These are phyloP conservation scores for Brachypalpus laphriformis DNA, from an alignment of 2,888 invertebrate genomes.

Conservation along the genomic window DNA sequence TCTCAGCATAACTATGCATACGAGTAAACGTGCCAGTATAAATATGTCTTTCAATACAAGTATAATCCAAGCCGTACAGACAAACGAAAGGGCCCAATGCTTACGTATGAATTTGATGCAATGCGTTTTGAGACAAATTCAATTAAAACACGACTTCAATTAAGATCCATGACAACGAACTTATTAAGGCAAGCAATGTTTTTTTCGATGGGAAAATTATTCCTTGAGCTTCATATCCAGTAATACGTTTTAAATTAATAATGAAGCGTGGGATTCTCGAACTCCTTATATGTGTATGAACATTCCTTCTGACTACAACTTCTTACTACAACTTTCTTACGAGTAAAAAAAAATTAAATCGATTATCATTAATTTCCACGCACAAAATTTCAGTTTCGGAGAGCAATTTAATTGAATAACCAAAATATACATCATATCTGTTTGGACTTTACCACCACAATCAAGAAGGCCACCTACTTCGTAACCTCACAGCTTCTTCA, in stretches of 20 bases:
- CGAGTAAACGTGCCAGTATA: too few species aligned
- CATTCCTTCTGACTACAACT: not conserved
- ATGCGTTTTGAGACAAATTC: too few species aligned
- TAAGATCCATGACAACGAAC: not conserved
- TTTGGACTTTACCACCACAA: conserved; percentile 47
- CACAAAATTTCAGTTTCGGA: conserved; percentile 53
- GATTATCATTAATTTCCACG: conserved; percentile 66
- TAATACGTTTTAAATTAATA: conserved; percentile 44
- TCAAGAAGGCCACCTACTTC: conserved; percentile 70
- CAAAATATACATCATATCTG: conserved; percentile 56
- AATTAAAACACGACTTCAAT: not conserved
- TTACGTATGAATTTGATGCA: too few species aligned
- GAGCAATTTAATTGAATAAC: conserved; percentile 69
- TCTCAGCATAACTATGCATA: too few species aligned
- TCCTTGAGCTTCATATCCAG: not conserved
- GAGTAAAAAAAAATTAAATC: conserved; percentile 35
- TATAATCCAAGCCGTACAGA: too few species aligned
- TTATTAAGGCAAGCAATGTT: not conserved
- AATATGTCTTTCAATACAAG: too few species aligned
- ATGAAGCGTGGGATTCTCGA: conserved; percentile 42
- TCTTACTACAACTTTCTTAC: not conserved
- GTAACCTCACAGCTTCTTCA: conserved; percentile 64
- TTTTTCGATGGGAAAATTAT: not conserved
- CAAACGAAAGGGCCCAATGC: too few species aligned
- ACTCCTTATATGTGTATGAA: not conserved